Percentiles rank a stretch among this genome's conserved stretches.
phyloP scores from a whole-genome alignment of 2,113 vertebrate species.

The Oryctolagus cuniculus region DNA sequence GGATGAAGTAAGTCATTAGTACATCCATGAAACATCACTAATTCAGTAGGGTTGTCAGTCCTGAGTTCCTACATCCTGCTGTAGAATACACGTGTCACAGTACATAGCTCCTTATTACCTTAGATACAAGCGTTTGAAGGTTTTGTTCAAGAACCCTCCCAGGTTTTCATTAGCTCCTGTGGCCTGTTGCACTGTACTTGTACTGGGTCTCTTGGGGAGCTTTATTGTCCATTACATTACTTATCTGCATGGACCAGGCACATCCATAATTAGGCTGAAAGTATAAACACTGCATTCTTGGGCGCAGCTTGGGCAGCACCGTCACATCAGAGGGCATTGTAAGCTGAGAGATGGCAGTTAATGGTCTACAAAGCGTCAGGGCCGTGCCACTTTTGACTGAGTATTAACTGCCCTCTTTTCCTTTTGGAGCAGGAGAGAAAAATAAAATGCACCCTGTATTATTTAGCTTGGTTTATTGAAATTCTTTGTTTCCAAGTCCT shows the following conservation, averaged over 20 bases:
- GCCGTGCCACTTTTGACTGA: not conserved
- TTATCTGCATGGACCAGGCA: slow-evolving; percentile 21
- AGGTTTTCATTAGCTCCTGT: slow-evolving; percentile 42
- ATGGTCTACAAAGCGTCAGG: not conserved
- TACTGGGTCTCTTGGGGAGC: not conserved
- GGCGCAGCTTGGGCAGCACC: slow-evolving; percentile 55
- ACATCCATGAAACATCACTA: not conserved
- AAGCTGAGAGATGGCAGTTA: not conserved
- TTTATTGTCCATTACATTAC: slow-evolving; percentile 56
- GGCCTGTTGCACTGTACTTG: slow-evolving; percentile 44
- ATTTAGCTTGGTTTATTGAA: not conserved
- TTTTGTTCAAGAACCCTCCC: not conserved
- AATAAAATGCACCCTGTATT: not conserved
- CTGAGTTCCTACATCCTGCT: not conserved
- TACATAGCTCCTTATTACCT: not conserved
- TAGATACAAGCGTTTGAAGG: not conserved
- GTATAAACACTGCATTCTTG: not conserved
- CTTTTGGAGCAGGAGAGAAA: not conserved
- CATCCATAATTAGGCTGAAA: slow-evolving; percentile 50
- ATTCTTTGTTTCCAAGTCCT: not conserved
- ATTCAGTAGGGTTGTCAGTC: not conserved
- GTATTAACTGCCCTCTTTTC: not conserved
- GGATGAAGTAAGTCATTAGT: not conserved
- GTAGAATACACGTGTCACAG: not conserved
- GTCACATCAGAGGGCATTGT: not conserved